phyloP scores from a whole-genome alignment of 2,888 invertebrate genomes.

The Alcis repandata region DNA sequence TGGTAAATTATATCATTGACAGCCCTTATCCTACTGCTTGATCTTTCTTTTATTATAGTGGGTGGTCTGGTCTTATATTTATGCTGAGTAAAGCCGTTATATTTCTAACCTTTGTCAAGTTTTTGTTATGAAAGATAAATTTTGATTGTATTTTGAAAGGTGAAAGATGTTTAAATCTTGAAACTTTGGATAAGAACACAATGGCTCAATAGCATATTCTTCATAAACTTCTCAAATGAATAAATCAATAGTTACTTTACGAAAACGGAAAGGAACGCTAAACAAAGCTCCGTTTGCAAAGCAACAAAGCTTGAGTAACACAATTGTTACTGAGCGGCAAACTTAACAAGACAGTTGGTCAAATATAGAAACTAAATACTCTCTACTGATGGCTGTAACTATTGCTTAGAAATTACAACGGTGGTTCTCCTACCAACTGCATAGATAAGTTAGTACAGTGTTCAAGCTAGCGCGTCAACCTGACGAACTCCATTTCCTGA shows the following conservation, averaged over 20 bases:
- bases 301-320: background rate
- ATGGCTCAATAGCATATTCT: background rate
- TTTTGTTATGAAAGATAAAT: background rate
- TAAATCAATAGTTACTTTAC: background rate
- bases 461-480: conserved; percentile 12
- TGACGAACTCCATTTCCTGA: conserved; percentile 32
- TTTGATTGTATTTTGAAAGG: background rate
- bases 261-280: background rate
- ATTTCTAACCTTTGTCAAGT: background rate
- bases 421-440: background rate
- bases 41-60: too few relatives aligned
- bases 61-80: too few relatives aligned
- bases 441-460: background rate
- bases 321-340: background rate
- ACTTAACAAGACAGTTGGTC: background rate
- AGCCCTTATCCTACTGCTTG: too few relatives aligned
- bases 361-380: background rate
- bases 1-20: too few relatives aligned
- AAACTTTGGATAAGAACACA: background rate
- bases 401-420: background rate
- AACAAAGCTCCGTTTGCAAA: conserved; percentile 5
- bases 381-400: background rate
- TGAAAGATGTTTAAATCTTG: background rate
- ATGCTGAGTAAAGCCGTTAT: background rate
- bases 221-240: background rate